Evolutionary conservation across 2,888 invertebrate genomes (phyloP).

Genomic region (Sipha maydis): DNA sequence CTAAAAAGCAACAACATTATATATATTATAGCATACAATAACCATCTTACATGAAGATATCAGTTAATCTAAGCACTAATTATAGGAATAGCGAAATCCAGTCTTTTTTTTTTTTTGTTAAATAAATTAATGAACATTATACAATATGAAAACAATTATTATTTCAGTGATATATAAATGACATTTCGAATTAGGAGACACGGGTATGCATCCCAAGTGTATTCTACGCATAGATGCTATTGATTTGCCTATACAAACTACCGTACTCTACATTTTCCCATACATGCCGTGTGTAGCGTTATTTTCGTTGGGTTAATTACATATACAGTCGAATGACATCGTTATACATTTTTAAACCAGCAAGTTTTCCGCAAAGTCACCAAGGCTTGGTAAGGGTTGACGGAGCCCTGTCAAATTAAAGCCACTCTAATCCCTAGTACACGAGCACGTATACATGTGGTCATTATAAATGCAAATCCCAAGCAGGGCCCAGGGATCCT

Average conservation of each 20-base stretch:
- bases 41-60: too few relatives aligned
- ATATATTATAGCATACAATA: too few relatives aligned
- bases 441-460: conserved; percentile 54
- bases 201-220: background rate
- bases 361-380: conserved; percentile 52
- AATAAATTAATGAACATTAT: too few relatives aligned
- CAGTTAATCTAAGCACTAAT: too few relatives aligned
- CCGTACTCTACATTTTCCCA: conserved; percentile 15
- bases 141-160: too few relatives aligned
- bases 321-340: background rate
- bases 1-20: too few relatives aligned
- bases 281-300: background rate
- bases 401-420: conserved; percentile 56
- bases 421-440: conserved; percentile 57
- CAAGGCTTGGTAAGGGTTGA: conserved; percentile 47
- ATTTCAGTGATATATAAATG: too few relatives aligned
- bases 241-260: conserved; percentile 51
- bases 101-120: too few relatives aligned
- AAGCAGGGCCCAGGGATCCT: conserved; percentile 39
- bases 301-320: conserved; percentile 34
- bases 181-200: background rate
- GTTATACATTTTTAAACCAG: conserved; percentile 55
- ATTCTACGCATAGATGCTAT: conserved; percentile 16
- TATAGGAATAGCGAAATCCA: too few relatives aligned
- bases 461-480: conserved; percentile 62